These are phyloP conservation scores for Urocyon cinereoargenteus DNA, from an alignment of 2,797 vertebrate genomes.

Conservation along the genomic window DNA sequence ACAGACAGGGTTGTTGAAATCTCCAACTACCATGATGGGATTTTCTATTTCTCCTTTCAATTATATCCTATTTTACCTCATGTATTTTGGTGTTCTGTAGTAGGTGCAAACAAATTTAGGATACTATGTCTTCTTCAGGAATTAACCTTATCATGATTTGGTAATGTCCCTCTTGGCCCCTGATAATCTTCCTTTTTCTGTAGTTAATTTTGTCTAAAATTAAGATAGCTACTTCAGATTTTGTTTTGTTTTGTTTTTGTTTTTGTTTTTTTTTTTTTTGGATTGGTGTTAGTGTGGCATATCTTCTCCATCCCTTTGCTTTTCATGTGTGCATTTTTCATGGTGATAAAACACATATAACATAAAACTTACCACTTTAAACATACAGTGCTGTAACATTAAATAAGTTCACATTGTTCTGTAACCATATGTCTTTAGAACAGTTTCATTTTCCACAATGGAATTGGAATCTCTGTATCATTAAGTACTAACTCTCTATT, in stretches of 20 bases:
- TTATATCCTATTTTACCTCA: background rate
- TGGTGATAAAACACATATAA: background rate
- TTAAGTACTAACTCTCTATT: background rate
- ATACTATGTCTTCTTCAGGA: background rate
- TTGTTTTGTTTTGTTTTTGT: no score
- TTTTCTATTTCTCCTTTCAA: background rate
- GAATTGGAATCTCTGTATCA: background rate
- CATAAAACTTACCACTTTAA: background rate
- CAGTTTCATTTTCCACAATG: background rate
- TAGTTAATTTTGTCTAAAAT: background rate
- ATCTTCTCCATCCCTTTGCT: background rate
- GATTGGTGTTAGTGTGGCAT: background rate
- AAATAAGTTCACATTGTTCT: background rate
- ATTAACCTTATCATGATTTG: background rate
- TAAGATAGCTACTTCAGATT: background rate
- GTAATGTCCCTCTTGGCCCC: background rate
- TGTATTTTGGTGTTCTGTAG: background rate
- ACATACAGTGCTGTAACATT: background rate
- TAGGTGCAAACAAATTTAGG: background rate
- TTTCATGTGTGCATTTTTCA: background rate
- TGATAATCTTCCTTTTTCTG: background rate
- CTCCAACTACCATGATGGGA: background rate
- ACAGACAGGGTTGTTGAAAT: constrained; percentile 26
- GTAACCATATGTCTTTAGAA: background rate
- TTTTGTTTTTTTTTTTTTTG: background rate